Evolutionary conservation across 2,113 vertebrate genomes (phyloP).

Genomic region (Zosterops lateralis): DNA sequence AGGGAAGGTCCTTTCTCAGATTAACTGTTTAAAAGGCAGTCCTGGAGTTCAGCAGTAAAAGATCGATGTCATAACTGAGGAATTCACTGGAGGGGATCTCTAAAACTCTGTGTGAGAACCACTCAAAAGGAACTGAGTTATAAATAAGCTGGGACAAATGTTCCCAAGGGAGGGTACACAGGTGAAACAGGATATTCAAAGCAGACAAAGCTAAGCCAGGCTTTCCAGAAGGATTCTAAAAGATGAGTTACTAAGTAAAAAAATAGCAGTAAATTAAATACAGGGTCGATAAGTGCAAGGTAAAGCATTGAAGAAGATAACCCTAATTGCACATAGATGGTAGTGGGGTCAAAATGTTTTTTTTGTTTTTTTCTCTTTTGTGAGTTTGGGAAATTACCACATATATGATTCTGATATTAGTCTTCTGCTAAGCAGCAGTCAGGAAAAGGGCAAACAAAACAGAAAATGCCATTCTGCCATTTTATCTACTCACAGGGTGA

Average conservation of each 20-base stretch:
- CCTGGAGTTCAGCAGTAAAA: background rate
- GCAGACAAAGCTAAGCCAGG: background rate
- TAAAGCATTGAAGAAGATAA: background rate
- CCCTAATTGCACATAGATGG: background rate
- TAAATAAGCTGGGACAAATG: background rate
- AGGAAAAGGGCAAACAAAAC: background rate
- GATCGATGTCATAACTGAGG: background rate
- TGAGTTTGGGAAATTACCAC: background rate
- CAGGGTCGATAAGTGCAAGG: background rate
- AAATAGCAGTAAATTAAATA: background rate
- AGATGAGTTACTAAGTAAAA: background rate
- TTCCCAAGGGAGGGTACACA: background rate
- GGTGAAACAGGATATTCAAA: background rate
- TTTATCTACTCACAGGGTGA: background rate
- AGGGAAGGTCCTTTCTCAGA: background rate
- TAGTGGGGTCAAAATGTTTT: background rate
- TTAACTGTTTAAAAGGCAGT: background rate
- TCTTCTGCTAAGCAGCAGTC: background rate
- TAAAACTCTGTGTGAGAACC: background rate
- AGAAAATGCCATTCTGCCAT: background rate
- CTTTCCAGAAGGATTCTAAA: background rate
- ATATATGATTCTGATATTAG: background rate
- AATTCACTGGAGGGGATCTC: background rate
- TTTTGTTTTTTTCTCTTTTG: accelerated
- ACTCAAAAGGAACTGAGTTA: background rate